These are phyloP conservation scores for Papilio elwesi DNA, from an alignment of 2,888 invertebrate species.

Conservation along the genomic window DNA sequence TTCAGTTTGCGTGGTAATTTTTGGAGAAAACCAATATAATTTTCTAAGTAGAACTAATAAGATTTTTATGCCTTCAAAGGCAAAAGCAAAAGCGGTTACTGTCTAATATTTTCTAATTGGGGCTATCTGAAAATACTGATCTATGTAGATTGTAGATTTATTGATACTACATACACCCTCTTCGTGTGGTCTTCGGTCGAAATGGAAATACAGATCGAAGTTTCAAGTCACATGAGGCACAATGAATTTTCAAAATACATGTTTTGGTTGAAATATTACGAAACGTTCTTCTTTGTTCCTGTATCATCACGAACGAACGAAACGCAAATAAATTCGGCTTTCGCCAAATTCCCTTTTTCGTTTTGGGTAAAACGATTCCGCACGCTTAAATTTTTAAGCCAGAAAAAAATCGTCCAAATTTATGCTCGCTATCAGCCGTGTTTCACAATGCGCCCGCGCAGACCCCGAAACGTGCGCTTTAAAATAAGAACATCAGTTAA, in stretches of 20 bases:
- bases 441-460: slow-evolving; percentile 60
- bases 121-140: no score
- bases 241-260: slow-evolving; percentile 4
- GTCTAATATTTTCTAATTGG: no score
- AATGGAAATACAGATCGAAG: background rate
- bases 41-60: background rate
- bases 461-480: slow-evolving; percentile 62
- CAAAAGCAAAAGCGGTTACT: no score
- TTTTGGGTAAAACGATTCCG: slow-evolving; percentile 59
- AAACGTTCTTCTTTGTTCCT: background rate
- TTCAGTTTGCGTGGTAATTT: background rate
- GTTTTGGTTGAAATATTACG: background rate
- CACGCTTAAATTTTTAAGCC: slow-evolving; percentile 53
- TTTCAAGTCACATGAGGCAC: background rate
- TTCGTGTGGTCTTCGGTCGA: no score
- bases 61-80: no score
- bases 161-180: no score
- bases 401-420: slow-evolving; percentile 61
- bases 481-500: slow-evolving; percentile 63
- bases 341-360: slow-evolving; percentile 53
- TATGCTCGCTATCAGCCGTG: slow-evolving; percentile 61
- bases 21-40: background rate
- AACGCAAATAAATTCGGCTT: slow-evolving; percentile 54
- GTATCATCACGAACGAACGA: slow-evolving; percentile 44
- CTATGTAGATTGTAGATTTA: no score